Evolutionary conservation across 2,797 vertebrate genomes (phyloP).

Genomic region (Pagetopsis macropterus): DNA sequence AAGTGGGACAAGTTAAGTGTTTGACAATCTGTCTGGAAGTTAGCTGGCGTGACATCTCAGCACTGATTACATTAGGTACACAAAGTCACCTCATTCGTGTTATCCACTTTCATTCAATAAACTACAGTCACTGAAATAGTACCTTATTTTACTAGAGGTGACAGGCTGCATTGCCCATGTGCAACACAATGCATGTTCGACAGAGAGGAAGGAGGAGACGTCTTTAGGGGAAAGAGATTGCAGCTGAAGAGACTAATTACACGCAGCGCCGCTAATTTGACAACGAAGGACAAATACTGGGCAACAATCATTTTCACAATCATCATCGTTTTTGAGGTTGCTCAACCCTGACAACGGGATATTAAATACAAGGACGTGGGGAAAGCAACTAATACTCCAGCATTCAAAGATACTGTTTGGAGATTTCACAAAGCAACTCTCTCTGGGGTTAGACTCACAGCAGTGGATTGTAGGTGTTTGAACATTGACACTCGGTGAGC

Average conservation of each 20-base stretch:
- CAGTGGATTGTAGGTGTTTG: neutral
- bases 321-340: slow-evolving; percentile 41
- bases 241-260: slow-evolving; percentile 45
- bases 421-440: neutral
- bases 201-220: neutral
- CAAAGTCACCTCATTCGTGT: slow-evolving; percentile 31
- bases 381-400: slow-evolving; percentile 14
- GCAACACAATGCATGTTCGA: slow-evolving; percentile 24
- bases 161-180: slow-evolving; percentile 12
- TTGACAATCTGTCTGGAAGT: slow-evolving; percentile 44
- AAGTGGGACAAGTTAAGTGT: neutral
- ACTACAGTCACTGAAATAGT: slow-evolving; percentile 17
- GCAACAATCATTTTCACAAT: slow-evolving; percentile 43
- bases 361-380: slow-evolving; percentile 37
- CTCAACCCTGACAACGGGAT: slow-evolving; percentile 35
- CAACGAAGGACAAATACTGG: slow-evolving; percentile 57
- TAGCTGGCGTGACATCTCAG: slow-evolving; percentile 27
- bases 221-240: slow-evolving; percentile 23
- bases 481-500: slow-evolving; percentile 2
- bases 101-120: slow-evolving; percentile 46
- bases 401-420: neutral
- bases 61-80: slow-evolving; percentile 20
- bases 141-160: slow-evolving; percentile 16
- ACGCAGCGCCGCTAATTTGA: slow-evolving; percentile 45
- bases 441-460: neutral